phyloP scores from a whole-genome alignment of 2,797 vertebrate species.

The Allobates femoralis region DNA sequence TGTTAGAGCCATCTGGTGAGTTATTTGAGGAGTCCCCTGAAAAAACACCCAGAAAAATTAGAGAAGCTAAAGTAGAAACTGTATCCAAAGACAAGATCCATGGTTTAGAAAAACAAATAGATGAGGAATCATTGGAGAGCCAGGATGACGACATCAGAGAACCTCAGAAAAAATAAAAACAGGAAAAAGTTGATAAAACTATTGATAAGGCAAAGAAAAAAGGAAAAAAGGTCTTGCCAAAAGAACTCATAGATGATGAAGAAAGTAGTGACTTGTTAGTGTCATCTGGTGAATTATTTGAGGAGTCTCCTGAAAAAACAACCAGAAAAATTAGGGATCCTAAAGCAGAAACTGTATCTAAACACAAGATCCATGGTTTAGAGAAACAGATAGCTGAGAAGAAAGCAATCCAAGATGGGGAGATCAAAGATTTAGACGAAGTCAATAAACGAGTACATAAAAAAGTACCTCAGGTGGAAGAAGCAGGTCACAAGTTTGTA shows the following conservation, averaged over 20 bases:
- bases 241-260: not conserved
- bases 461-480: slow-evolving; percentile 39
- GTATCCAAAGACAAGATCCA: slow-evolving; percentile 23
- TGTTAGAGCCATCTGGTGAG: not conserved
- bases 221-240: not conserved
- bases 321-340: slow-evolving; percentile 37
- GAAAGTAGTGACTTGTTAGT: not conserved
- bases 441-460: slow-evolving; percentile 17
- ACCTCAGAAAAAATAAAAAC: slow-evolving; percentile 41
- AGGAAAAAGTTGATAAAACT: not conserved
- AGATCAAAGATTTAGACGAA: slow-evolving; percentile 42
- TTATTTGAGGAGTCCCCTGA: not conserved
- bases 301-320: not conserved
- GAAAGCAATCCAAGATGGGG: slow-evolving; percentile 35
- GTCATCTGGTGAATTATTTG: not conserved
- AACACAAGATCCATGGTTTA: slow-evolving; percentile 10
- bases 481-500: slow-evolving; percentile 28
- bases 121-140: slow-evolving; percentile 2
- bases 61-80: not conserved
- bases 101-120: slow-evolving; percentile 37
- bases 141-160: not conserved
- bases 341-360: slow-evolving; percentile 9
- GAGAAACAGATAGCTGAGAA: slow-evolving; percentile 36
- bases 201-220: slow-evolving; percentile 8
- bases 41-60: slow-evolving; percentile 44